A percentile compares a stretch with the other conserved stretches of the same genome.
These are phyloP conservation scores for Calephelis perditalis DNA, from an alignment of 2,888 invertebrate species.

Conservation along the genomic window DNA sequence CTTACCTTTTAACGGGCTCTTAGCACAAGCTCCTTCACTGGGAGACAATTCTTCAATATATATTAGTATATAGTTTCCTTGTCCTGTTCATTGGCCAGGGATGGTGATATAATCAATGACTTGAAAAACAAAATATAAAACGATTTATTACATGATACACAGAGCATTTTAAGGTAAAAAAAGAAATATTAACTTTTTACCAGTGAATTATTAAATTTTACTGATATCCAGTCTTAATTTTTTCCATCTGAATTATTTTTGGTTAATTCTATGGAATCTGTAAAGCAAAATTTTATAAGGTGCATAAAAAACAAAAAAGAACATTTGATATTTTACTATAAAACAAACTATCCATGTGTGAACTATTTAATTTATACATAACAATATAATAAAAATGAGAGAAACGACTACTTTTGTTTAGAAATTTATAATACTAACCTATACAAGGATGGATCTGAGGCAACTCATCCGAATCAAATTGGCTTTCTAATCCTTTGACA, in stretches of 20 bases:
- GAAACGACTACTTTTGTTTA: background rate
- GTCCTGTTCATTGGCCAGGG: background rate
- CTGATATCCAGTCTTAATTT: too few species aligned
- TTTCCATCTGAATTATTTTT: too few species aligned
- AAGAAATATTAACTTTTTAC: too few species aligned
- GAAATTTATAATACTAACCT: slow-evolving; percentile 18
- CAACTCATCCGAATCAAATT: slow-evolving; percentile 11
- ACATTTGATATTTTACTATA: too few species aligned
- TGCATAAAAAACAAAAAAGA: too few species aligned
- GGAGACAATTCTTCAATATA: background rate
- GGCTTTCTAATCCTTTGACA: background rate
- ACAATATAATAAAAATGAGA: too few species aligned
- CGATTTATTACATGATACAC: background rate
- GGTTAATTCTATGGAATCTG: too few species aligned
- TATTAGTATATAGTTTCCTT: background rate
- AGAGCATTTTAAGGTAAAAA: too few species aligned
- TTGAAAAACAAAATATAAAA: background rate
- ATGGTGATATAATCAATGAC: background rate
- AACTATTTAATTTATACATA: too few species aligned
- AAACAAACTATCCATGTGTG: too few species aligned
- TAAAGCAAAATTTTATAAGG: too few species aligned
- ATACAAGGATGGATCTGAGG: background rate
- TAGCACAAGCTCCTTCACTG: background rate
- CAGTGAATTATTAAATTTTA: too few species aligned
- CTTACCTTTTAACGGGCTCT: background rate